Conservation (phyloP, 2,888 invertebrate genomes). For the Macaria notata region DNA sequence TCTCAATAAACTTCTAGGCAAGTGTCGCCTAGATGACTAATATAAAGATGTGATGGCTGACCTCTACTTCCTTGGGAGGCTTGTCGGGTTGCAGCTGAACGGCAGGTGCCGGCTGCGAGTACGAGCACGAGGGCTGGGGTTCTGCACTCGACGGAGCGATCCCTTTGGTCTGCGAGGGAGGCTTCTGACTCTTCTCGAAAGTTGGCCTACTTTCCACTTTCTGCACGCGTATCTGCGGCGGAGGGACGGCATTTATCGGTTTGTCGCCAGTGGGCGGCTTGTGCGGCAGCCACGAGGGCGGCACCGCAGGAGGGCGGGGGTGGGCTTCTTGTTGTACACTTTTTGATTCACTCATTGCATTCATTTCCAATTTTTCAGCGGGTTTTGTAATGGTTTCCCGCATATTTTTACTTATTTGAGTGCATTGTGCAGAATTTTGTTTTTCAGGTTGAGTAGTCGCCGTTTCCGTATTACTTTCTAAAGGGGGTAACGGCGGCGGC, state of each 20-base stretch:
- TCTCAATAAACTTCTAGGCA: conserved; percentile 28
- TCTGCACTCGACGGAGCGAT: conserved; percentile 46
- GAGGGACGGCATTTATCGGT: conserved; percentile 39
- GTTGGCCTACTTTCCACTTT: conserved; percentile 51
- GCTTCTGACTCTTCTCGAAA: conserved; percentile 47
- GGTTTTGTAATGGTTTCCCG: conserved; percentile 31
- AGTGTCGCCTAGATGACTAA: conserved; percentile 14
- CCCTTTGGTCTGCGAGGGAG: conserved; percentile 45
- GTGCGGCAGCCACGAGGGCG: conserved; percentile 65
- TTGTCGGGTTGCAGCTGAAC: conserved; percentile 66
- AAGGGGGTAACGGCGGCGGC: conserved; percentile 45
- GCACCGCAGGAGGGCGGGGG: conserved; percentile 71
- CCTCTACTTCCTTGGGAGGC: conserved; percentile 75
- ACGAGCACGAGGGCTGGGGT: conserved; percentile 71
- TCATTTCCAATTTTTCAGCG: conserved; percentile 34
- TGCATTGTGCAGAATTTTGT: conserved; percentile 27
- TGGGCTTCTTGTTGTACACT: conserved; percentile 50
- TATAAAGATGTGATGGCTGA: conserved; percentile 52
- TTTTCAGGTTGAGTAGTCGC: conserved; percentile 33
- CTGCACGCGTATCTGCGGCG: conserved; percentile 64
- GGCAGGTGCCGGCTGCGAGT: conserved; percentile 46
- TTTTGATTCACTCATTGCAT: conserved; percentile 38
- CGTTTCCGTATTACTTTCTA: conserved; percentile 40
- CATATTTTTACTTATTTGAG: conserved; percentile 8
- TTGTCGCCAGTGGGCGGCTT: conserved; percentile 42